phyloP scores from a whole-genome alignment of 2,113 vertebrate species.

The Hiodon alosoides region DNA sequence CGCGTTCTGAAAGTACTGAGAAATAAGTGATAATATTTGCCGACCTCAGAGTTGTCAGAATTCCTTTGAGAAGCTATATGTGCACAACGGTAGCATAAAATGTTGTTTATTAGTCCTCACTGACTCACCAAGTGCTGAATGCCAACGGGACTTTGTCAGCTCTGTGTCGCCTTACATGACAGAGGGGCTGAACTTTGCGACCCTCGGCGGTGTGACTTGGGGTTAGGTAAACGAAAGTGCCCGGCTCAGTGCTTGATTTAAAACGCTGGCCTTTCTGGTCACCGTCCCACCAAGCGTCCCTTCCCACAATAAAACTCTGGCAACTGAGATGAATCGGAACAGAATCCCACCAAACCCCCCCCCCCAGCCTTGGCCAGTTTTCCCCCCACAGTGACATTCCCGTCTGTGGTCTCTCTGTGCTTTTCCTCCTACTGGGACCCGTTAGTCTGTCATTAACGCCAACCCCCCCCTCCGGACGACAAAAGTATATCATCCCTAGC shows the following conservation, averaged over 20 bases:
- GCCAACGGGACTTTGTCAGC: conserved; percentile 25
- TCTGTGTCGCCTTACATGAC: conserved; percentile 36
- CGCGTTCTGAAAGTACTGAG: background rate
- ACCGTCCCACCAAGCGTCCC: conserved; percentile 9
- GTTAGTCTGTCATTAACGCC: conserved; percentile 58
- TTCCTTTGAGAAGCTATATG: conserved; percentile 15
- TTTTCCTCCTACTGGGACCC: conserved; percentile 44
- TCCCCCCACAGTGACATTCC: conserved; percentile 43
- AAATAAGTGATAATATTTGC: conserved; percentile 23
- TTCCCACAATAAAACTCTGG: conserved; percentile 25
- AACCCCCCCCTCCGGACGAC: background rate
- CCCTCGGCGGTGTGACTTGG: conserved; percentile 25
- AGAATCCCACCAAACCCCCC: conserved; percentile 3
- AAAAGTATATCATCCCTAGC: conserved; percentile 29
- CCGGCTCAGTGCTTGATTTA: conserved; percentile 27
- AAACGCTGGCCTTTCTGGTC: conserved; percentile 9
- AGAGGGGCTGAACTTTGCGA: conserved; percentile 28
- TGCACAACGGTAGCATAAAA: conserved; percentile 26
- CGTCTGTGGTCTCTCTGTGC: conserved; percentile 42
- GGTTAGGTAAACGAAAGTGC: conserved; percentile 31
- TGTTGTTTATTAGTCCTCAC: conserved; percentile 19
- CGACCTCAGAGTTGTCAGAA: conserved; percentile 26
- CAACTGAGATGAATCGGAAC: conserved; percentile 15
- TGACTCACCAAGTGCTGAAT: conserved; percentile 22
- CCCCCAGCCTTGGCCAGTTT: conserved; percentile 15